Percentiles rank a stretch among this genome's conserved stretches.
Conservation (phyloP, 1,140 invertebrate species). For the Atta cephalotes region DNA sequence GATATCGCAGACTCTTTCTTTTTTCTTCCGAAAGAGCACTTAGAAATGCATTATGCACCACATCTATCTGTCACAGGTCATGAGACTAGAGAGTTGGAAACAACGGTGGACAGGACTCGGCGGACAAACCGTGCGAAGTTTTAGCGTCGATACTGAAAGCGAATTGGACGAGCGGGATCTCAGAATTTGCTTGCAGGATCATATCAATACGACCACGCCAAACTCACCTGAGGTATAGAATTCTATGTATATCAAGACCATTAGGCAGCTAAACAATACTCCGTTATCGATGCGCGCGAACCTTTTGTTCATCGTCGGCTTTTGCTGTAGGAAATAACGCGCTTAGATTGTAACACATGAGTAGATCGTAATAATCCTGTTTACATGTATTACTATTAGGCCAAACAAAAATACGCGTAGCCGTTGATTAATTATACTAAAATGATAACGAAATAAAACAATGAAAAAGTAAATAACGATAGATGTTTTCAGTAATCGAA, state of each 20-base stretch:
- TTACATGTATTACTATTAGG: conserved; percentile 72
- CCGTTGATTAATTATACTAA: conserved; percentile 67
- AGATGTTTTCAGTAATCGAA: conserved; percentile 41
- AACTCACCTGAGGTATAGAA: conserved; percentile 76
- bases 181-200: conserved; percentile 84
- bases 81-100: conserved; percentile 89
- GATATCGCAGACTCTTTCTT: background rate
- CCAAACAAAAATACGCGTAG: conserved; percentile 62
- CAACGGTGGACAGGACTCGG: conserved; percentile 82
- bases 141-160: conserved; percentile 86
- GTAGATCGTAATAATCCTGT: conserved; percentile 58
- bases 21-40: background rate
- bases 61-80: conserved; percentile 85
- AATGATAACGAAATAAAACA: conserved; percentile 52
- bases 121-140: conserved; percentile 79
- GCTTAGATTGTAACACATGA: conserved; percentile 67
- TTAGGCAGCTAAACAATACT: conserved; percentile 75
- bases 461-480: conserved; percentile 43
- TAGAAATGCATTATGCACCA: conserved; percentile 6
- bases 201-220: conserved; percentile 75
- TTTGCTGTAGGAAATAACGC: conserved; percentile 68
- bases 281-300: conserved; percentile 66
- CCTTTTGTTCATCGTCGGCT: conserved; percentile 69
- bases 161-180: conserved; percentile 86
- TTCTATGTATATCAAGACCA: conserved; percentile 71